A percentile compares a stretch with the other conserved stretches of the same genome.
phyloP scores from a whole-genome alignment of 2,888 invertebrate genomes.

The Salpingus planirostris region DNA sequence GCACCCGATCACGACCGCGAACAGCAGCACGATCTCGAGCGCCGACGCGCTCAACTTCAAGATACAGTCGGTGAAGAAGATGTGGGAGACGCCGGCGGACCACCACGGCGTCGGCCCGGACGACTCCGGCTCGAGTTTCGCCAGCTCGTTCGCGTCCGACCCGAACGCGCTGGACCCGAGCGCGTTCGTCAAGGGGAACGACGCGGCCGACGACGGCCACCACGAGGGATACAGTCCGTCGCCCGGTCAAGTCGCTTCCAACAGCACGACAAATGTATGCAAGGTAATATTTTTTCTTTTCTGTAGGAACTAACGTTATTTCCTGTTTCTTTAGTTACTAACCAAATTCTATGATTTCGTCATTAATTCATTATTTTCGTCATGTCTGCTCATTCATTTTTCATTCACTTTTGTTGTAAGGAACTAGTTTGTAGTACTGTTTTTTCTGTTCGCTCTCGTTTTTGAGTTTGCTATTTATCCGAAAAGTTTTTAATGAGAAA shows the following conservation, averaged over 20 bases:
- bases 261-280: constrained; percentile 57
- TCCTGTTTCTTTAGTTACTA: no score
- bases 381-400: no score
- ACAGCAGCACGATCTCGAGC: constrained; percentile 67
- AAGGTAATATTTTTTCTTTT: constrained; percentile 44
- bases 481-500: no score
- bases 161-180: constrained; percentile 40
- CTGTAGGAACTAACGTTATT: no score
- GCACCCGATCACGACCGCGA: constrained; percentile 50
- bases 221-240: constrained; percentile 49
- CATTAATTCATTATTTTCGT: no score
- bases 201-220: constrained; percentile 40
- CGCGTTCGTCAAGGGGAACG: constrained; percentile 33
- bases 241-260: constrained; percentile 40
- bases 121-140: constrained; percentile 31
- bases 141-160: constrained; percentile 41
- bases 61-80: constrained; percentile 88
- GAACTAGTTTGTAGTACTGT: no score
- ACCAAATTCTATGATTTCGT: no score
- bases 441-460: no score
- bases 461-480: no score
- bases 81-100: constrained; percentile 58
- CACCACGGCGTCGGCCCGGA: constrained; percentile 47
- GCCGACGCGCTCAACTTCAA: constrained; percentile 83
- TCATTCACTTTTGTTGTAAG: no score